These are phyloP conservation scores for Limnephilus marmoratus DNA, from an alignment of 2,888 invertebrate genomes.

Conservation along the genomic window DNA sequence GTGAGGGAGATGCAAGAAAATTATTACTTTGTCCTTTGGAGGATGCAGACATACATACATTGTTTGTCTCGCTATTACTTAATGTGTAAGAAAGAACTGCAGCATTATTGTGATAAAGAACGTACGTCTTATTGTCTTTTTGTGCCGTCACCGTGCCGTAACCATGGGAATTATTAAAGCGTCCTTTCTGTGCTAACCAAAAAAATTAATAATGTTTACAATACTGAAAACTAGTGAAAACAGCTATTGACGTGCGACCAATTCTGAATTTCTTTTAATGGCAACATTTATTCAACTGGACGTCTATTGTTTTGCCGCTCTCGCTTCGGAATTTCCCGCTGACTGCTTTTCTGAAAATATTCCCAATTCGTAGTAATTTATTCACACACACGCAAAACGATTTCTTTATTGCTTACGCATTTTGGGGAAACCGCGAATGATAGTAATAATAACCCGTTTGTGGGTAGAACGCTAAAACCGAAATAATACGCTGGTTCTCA, in stretches of 20 bases:
- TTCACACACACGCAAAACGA: constrained; percentile 6
- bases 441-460: background rate
- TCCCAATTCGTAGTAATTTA: constrained; percentile 35
- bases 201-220: background rate
- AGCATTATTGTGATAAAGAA: too few species aligned
- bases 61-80: too few species aligned
- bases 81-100: too few species aligned
- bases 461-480: background rate
- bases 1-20: too few species aligned
- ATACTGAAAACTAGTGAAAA: background rate
- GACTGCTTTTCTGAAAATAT: constrained; percentile 29
- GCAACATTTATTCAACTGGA: background rate
- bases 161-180: too few species aligned
- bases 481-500: background rate
- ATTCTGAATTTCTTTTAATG: background rate
- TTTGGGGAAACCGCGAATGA: constrained; percentile 4
- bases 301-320: constrained; percentile 35
- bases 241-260: background rate
- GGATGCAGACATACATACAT: too few species aligned
- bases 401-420: background rate
- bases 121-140: too few species aligned
- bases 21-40: too few species aligned
- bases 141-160: too few species aligned
- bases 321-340: constrained; percentile 49
- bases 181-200: too few species aligned